Base-by-base conservation (phyloP, 2,113 vertebrate genomes). In the Gnathonemus longibarbis region DNA sequence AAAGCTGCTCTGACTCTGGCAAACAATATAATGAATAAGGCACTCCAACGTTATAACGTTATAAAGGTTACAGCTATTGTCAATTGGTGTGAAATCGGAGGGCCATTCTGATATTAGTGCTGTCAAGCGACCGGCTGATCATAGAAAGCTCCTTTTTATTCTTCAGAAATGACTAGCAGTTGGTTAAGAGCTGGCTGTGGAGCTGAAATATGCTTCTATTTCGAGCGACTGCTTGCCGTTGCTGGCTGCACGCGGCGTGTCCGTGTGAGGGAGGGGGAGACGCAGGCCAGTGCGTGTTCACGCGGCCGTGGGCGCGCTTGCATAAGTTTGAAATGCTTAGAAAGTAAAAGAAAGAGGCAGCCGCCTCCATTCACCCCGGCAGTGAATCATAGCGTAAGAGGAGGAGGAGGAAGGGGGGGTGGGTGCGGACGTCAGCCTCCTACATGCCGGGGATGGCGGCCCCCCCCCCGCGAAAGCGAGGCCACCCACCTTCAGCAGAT, bases 401-500 rank as follows among this genome's bases (percentile, higher is more conserved):
- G 3, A 53, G 84, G 11, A 7, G 89, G 42, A 85, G 39, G 77
- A 6, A 8, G 39, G 49, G 50, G 84, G 49, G n/a, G 13, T n/a
- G 85, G 85, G n/a, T 9, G 85, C 13, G 11, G n/a, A 53, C 49
- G 85, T 49, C 70, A 49, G 74, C 74, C 31, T 46, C 49, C 27
- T 11, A 56, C 48, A 83, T 19, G 35, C 39, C 49, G 42, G 39
- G 39, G 80, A 84, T 3, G 39, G 19, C 19, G 42, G 21, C 7
- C 35, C 35, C 35, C 39, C 3, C 19, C 39, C 19, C 4, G 45
- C 10, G 0, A 48, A 46, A 89, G 27, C 24, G 35, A 45, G 52
- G 53, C 52, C 89, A 85, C 93, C 92, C 94, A 99, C 98, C 96
- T 99, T 99, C 83, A 96, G 96, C 94, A 99, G 97, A 92, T 98